Conservation (phyloP, 2,113 vertebrate genomes). For the Sisor rabdophorus region DNA sequence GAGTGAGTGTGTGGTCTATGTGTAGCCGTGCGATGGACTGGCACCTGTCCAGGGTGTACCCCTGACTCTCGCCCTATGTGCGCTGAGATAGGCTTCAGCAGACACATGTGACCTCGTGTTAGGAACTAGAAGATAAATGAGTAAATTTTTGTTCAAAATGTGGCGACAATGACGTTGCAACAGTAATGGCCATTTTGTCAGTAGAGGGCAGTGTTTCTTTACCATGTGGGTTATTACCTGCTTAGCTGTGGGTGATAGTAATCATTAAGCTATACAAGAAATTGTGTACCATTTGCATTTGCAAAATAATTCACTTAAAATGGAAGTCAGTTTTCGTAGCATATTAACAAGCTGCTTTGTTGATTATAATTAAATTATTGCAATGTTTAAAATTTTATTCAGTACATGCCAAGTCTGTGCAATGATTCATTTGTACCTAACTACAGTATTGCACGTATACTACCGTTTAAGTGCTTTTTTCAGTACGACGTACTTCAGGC, state of each 20-base stretch:
- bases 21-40: too few species aligned
- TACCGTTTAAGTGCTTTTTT: background rate
- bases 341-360: background rate
- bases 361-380: too few species aligned
- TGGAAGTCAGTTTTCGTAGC: background rate
- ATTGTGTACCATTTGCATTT: background rate
- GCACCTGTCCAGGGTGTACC: too few species aligned
- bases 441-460: background rate
- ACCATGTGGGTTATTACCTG: background rate
- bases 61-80: too few species aligned
- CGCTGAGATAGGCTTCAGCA: too few species aligned
- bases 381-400: too few species aligned
- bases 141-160: too few species aligned
- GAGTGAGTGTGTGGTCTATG: too few species aligned
- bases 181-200: background rate
- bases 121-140: too few species aligned
- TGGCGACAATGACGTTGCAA: background rate
- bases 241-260: background rate
- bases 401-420: background rate
- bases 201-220: constrained; percentile 36
- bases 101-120: too few species aligned
- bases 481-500: constrained; percentile 6
- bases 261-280: background rate
- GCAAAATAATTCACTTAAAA: background rate
- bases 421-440: constrained; percentile 15